phyloP scores from a whole-genome alignment of 2,888 invertebrate genomes.

The Caenorhabditis panamensis region DNA sequence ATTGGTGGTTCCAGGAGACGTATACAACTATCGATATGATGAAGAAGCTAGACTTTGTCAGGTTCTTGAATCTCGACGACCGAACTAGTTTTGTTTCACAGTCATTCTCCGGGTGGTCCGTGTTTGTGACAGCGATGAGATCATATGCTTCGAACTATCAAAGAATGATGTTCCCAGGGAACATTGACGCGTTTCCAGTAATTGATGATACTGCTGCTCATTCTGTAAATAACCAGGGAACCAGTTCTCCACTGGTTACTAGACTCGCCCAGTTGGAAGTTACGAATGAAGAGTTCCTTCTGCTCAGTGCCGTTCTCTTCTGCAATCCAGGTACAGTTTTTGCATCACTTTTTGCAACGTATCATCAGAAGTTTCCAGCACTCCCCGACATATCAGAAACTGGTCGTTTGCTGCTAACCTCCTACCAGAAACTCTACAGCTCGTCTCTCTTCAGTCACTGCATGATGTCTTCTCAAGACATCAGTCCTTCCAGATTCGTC shows the following conservation, averaged over 20 bases:
- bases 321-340: conserved; percentile 23
- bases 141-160: neutral
- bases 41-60: neutral
- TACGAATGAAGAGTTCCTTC: conserved; percentile 13
- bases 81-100: neutral
- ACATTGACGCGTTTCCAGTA: neutral
- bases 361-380: neutral
- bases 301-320: conserved; percentile 8
- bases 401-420: neutral
- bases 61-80: neutral
- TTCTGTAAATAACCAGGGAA: neutral
- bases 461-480: neutral
- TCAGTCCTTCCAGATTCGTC: conserved; percentile 2
- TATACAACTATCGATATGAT: conserved; percentile 1
- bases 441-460: conserved; percentile 5
- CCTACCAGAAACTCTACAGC: conserved; percentile 1
- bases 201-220: neutral
- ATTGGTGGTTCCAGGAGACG: conserved; percentile 1
- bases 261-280: conserved; percentile 5
- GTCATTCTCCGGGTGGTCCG: neutral
- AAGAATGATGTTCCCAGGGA: neutral
- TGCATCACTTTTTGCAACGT: neutral
- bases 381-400: neutral
- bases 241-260: neutral
- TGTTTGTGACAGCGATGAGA: conserved; percentile 3